Conservation (phyloP, 2,113 vertebrate species). For the Boleophthalmus pectinirostris region DNA sequence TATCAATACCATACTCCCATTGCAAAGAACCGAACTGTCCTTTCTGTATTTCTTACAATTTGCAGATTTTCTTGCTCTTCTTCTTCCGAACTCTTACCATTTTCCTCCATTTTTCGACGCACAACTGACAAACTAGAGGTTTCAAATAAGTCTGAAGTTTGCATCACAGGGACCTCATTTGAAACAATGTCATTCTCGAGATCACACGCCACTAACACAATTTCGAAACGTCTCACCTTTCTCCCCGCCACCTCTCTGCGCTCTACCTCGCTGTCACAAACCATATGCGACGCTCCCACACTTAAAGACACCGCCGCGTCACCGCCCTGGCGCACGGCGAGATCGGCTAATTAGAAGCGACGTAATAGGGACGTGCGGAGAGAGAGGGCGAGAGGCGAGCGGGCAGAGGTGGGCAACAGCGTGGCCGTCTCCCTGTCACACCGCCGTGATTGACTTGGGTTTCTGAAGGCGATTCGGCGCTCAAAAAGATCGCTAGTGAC, state of each 20-base stretch:
- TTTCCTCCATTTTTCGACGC: not conserved
- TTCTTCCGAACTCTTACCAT: not conserved
- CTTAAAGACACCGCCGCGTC: slow-evolving; percentile 43
- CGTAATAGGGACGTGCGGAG: slow-evolving; percentile 61
- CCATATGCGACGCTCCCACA: slow-evolving; percentile 32
- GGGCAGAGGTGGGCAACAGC: slow-evolving; percentile 23
- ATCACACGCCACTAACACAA: not conserved
- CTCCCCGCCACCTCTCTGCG: slow-evolving; percentile 12
- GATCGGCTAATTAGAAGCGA: slow-evolving; percentile 64
- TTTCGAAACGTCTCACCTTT: slow-evolving; percentile 12
- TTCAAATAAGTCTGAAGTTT: not conserved
- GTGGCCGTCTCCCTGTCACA: slow-evolving; percentile 15
- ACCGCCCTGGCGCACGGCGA: slow-evolving; percentile 30
- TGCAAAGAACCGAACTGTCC: too few relatives aligned
- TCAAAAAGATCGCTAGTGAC: slow-evolving; percentile 54
- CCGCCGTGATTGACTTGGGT: slow-evolving; percentile 46
- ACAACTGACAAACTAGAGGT: not conserved
- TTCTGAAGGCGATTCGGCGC: slow-evolving; percentile 38
- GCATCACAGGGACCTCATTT: not conserved
- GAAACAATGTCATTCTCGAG: not conserved
- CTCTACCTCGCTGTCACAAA: slow-evolving; percentile 40
- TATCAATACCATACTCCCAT: too few relatives aligned
- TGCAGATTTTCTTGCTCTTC: not conserved
- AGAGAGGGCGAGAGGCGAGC: slow-evolving; percentile 8
- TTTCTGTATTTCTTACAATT: not conserved